Conservation (phyloP, 2,797 vertebrate genomes). For the Potorous gilbertii region DNA sequence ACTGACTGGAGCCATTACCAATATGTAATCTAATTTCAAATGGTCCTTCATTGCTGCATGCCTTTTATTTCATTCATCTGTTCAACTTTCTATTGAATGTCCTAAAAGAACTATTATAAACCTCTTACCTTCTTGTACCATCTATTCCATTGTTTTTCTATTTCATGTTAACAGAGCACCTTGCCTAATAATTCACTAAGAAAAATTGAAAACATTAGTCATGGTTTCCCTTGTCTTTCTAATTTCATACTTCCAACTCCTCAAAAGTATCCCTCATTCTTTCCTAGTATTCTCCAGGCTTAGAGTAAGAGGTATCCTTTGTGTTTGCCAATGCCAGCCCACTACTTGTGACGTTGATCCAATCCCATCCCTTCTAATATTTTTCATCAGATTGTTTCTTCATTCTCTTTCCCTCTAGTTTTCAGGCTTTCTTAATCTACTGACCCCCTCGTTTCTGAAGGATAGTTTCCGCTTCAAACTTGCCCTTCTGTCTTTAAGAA, state of each 20-base stretch:
- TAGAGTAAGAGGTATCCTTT: background rate
- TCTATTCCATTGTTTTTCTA: background rate
- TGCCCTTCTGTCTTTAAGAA: background rate
- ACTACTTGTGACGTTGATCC: background rate
- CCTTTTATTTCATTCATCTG: background rate
- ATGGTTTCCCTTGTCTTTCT: background rate
- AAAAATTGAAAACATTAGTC: background rate
- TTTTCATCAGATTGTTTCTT: background rate
- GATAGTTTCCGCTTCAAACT: background rate
- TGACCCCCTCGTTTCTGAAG: background rate
- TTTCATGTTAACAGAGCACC: background rate
- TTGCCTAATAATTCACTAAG: background rate
- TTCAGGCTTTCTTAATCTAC: background rate
- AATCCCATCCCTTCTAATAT: background rate
- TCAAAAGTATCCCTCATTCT: background rate
- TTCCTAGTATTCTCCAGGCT: background rate
- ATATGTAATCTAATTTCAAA: background rate
- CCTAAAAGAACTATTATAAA: background rate
- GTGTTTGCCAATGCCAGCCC: background rate
- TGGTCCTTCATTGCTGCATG: background rate
- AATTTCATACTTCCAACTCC: background rate
- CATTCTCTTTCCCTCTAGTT: background rate
- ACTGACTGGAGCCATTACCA: background rate
- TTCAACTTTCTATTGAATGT: background rate
- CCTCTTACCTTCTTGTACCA: background rate